Evolutionary conservation across 2,888 invertebrate genomes (phyloP), one percentile per base, ranked within the genome.

Genomic region (Agriopis leucophaearia): DNA sequence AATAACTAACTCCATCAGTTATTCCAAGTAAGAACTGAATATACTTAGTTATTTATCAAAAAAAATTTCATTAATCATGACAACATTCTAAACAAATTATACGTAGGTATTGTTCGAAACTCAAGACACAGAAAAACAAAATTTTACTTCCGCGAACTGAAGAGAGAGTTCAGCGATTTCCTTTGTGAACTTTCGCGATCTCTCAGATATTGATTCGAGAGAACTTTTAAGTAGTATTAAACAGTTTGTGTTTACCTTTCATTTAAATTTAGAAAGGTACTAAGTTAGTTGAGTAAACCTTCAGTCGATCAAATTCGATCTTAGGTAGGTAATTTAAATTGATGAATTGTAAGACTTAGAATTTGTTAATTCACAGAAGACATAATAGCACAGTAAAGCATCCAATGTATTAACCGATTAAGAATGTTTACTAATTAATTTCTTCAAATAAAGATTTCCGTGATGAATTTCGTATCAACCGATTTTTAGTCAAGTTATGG

Each of bases 151-250:
- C 35, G 38, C 16, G 44, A 66, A 48, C 55, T 36, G 48, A 48
- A 54, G 55, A 60, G 45, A 54, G 60, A 66, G 65, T 66, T 66
- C 18, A 18, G 60, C 48, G 44, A 66, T 60, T 66, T 66, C 59
- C 55, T 66, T 60, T 59, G 65, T 60, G 50, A 66, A 66, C 55
- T 66, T 66, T n/a, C 54, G 18, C 47, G 64, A 66, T 55, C 54
- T 60, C 50, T 35, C 59, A 55, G 54, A 60, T 60, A 66, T 55
- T 55, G 65, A 60, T 66, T 66, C 65, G 18, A 42, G 48, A 35
- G 48, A 60, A 66, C 65, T 66, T 65, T 65, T 59, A 65, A 65
- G 65, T 59, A 51, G 56, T 59, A 59, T 59, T 59, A 59, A 59
- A 59, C 48, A 38, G 48, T 59, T 55, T 48, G 48, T 59, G 36